phyloP scores from a whole-genome alignment of 1,140 invertebrate species.

The Ceratitis capitata region DNA sequence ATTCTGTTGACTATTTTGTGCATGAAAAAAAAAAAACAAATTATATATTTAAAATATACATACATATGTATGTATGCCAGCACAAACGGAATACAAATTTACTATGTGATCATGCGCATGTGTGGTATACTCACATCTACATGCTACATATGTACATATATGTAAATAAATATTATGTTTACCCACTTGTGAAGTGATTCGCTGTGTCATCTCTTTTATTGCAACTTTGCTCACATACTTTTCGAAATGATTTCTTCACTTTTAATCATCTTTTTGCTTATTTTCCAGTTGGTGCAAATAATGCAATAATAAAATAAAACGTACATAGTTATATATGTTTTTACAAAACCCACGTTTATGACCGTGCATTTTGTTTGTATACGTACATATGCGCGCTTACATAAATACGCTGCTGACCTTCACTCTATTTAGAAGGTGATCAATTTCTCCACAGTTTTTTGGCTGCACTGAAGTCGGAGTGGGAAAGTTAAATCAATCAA shows the following conservation, averaged over 20 bases:
- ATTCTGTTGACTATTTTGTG: not conserved
- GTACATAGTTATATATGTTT: not conserved
- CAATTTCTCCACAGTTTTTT: not conserved
- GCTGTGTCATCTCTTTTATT: not conserved
- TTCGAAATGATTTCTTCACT: not conserved
- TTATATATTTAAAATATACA: not conserved
- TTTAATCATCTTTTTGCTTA: not conserved
- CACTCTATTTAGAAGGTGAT: not conserved
- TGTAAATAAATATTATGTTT: not conserved
- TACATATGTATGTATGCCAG: not conserved
- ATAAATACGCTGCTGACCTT: not conserved
- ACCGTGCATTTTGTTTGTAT: not conserved
- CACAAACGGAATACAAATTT: too few species aligned
- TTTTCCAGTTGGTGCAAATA: not conserved
- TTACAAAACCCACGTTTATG: too few species aligned
- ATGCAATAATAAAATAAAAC: not conserved
- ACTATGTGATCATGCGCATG: too few species aligned
- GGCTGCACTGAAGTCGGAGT: not conserved
- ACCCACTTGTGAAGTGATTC: not conserved
- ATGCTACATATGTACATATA: too few species aligned
- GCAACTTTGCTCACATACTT: not conserved
- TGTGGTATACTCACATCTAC: too few species aligned
- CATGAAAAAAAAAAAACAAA: too few species aligned
- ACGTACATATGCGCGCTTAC: not conserved
- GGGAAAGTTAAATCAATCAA: not conserved